Conservation (phyloP, 2,888 invertebrate species). For the Hirtodrosophila confusa region DNA sequence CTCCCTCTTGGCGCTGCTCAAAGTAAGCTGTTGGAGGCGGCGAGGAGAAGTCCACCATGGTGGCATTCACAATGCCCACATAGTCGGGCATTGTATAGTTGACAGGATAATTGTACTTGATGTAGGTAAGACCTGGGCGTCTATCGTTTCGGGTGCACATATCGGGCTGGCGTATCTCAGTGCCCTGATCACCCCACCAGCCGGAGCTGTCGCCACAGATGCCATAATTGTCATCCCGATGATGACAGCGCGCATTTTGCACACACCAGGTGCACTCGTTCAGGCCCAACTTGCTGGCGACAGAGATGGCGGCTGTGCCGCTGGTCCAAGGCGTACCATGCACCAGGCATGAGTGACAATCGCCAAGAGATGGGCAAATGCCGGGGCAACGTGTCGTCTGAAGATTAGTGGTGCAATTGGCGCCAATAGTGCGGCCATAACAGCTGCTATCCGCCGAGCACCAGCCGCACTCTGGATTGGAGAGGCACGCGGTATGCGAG, state of each 20-base stretch:
- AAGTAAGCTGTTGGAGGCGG: conserved; percentile 89
- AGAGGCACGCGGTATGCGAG: conserved; percentile 91
- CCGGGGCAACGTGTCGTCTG: conserved; percentile 95
- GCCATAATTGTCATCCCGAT: conserved; percentile 90
- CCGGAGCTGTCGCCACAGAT: conserved; percentile 94
- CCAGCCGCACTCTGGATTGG: conserved; percentile 97
- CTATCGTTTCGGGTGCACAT: conserved; percentile 92
- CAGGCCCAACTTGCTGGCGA: conserved; percentile 90
- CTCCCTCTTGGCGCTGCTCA: conserved; percentile 89
- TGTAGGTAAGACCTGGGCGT: conserved; percentile 94
- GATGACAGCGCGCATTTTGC: conserved; percentile 95
- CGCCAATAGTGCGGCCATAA: conserved; percentile 93
- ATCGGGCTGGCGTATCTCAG: conserved; percentile 89
- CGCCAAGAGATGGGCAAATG: conserved; percentile 94
- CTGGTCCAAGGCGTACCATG: conserved; percentile 85
- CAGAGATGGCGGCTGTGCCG: conserved; percentile 84
- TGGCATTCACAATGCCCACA: conserved; percentile 93
- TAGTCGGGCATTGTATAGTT: conserved; percentile 95
- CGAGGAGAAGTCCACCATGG: conserved; percentile 91
- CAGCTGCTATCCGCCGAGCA: conserved; percentile 93
- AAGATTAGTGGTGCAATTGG: conserved; percentile 95
- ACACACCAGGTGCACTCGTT: conserved; percentile 97
- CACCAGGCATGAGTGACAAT: conserved; percentile 95
- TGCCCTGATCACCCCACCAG: conserved; percentile 95
- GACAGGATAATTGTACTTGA: conserved; percentile 94